phyloP scores from a whole-genome alignment of 2,113 vertebrate species.

The Embiotoca jacksoni region DNA sequence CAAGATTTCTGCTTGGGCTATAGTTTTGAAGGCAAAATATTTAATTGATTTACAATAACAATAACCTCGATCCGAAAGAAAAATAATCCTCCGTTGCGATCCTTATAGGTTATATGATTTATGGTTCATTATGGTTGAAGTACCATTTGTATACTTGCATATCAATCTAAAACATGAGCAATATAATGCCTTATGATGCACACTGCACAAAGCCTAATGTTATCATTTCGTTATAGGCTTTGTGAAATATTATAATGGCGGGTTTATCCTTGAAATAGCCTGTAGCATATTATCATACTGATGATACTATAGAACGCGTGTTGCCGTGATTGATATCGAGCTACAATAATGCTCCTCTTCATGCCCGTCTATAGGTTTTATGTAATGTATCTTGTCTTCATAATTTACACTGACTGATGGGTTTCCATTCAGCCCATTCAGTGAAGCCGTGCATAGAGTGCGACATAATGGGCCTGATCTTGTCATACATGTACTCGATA shows the following conservation, averaged over 20 bases:
- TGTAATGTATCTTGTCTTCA: conserved; percentile 79
- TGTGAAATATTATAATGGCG: conserved; percentile 78
- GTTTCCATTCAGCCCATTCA: conserved; percentile 71
- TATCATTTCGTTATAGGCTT: conserved; percentile 68
- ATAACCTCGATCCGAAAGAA: not conserved
- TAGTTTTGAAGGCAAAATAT: not conserved
- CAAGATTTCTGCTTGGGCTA: too few species aligned
- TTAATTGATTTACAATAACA: not conserved
- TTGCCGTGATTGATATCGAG: conserved; percentile 69
- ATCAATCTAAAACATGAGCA: conserved; percentile 55
- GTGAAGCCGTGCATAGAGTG: conserved; percentile 69
- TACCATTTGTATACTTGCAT: conserved; percentile 35
- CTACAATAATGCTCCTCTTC: conserved; percentile 74
- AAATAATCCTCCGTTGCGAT: conserved; percentile 13
- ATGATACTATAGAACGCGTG: conserved; percentile 67
- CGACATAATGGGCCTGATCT: conserved; percentile 78
- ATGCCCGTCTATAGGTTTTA: conserved; percentile 76
- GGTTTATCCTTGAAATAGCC: conserved; percentile 81
- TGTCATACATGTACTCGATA: conserved; percentile 78
- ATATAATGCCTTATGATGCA: conserved; percentile 59
- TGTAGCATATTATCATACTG: conserved; percentile 76
- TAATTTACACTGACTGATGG: conserved; percentile 80
- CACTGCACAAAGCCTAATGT: conserved; percentile 64
- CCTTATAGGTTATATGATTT: conserved; percentile 35
- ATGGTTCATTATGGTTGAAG: conserved; percentile 44